Evolutionary conservation across 2,888 invertebrate genomes (phyloP).

Genomic region (Omphaloscelis lunosa): DNA sequence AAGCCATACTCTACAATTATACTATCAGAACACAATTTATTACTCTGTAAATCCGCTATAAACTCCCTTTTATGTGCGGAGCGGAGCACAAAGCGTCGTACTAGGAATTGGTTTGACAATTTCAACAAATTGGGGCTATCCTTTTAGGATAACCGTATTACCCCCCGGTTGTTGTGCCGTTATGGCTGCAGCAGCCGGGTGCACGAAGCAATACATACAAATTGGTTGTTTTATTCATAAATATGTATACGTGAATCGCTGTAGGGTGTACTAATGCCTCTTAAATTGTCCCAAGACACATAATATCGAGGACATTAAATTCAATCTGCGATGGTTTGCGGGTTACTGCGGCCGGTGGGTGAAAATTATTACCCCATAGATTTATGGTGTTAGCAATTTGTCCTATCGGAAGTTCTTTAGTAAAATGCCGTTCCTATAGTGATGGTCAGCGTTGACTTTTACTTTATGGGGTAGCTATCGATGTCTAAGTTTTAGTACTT

Average conservation of each 20-base stretch:
- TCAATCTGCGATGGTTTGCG: constrained; percentile 79
- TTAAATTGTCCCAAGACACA: constrained; percentile 82
- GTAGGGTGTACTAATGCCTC: constrained; percentile 81
- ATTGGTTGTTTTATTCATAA: constrained; percentile 83
- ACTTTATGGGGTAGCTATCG: constrained; percentile 38
- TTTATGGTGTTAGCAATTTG: constrained; percentile 82
- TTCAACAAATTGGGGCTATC: constrained; percentile 78
- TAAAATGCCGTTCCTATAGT: constrained; percentile 37
- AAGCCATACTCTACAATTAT: constrained; percentile 55
- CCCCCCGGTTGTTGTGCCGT: constrained; percentile 73
- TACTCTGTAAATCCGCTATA: constrained; percentile 66
- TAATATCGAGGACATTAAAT: constrained; percentile 82
- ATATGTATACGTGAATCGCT: constrained; percentile 83
- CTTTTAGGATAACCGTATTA: constrained; percentile 77
- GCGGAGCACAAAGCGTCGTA: constrained; percentile 64
- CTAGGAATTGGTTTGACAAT: constrained; percentile 75
- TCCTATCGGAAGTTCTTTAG: constrained; percentile 79
- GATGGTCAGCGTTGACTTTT: constrained; percentile 26
- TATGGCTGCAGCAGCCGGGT: constrained; percentile 74
- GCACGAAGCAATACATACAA: constrained; percentile 67
- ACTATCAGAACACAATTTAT: constrained; percentile 66
- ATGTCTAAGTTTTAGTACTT: constrained; percentile 12
- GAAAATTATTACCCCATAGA: constrained; percentile 78
- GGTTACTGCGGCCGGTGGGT: constrained; percentile 74
- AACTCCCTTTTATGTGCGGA: constrained; percentile 68